phyloP scores from a whole-genome alignment of 2,113 vertebrate species.

The Notothenia rossii region DNA sequence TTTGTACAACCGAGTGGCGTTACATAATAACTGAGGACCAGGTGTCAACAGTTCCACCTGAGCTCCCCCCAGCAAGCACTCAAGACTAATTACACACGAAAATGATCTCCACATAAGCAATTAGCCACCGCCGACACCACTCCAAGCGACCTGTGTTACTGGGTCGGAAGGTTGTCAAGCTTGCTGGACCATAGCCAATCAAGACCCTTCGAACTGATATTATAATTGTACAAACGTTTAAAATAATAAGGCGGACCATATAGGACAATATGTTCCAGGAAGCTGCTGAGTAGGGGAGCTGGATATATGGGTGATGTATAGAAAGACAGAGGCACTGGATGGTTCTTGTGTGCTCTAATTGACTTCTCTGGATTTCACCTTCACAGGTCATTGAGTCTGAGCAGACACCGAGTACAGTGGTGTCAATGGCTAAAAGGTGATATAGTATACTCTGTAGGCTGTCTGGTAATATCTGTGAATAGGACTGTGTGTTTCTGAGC shows the following conservation, averaged over 20 bases:
- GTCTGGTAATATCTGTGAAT: constrained; percentile 5
- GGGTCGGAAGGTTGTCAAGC: constrained; percentile 20
- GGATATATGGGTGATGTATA: background rate
- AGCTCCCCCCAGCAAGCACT: constrained; percentile 21
- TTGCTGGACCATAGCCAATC: background rate
- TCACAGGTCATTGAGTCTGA: constrained; percentile 61
- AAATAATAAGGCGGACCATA: too few relatives aligned
- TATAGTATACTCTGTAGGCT: constrained; percentile 13
- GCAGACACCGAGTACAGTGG: constrained; percentile 25
- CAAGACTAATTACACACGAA: constrained; percentile 40
- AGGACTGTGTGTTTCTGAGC: background rate
- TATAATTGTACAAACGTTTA: background rate
- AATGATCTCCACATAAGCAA: constrained; percentile 32
- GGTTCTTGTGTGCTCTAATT: constrained; percentile 65
- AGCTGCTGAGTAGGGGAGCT: background rate
- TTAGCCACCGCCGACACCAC: constrained; percentile 37
- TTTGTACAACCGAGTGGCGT: background rate
- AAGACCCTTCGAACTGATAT: background rate
- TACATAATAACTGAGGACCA: background rate
- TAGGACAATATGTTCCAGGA: too few relatives aligned
- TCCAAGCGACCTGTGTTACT: background rate
- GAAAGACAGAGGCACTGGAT: constrained; percentile 3
- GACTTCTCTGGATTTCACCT: constrained; percentile 72
- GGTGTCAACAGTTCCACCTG: constrained; percentile 23
- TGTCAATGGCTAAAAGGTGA: constrained; percentile 56